These are phyloP conservation scores for Zootermopsis nevadensis DNA, from an alignment of 2,888 invertebrate species.

Conservation along the genomic window DNA sequence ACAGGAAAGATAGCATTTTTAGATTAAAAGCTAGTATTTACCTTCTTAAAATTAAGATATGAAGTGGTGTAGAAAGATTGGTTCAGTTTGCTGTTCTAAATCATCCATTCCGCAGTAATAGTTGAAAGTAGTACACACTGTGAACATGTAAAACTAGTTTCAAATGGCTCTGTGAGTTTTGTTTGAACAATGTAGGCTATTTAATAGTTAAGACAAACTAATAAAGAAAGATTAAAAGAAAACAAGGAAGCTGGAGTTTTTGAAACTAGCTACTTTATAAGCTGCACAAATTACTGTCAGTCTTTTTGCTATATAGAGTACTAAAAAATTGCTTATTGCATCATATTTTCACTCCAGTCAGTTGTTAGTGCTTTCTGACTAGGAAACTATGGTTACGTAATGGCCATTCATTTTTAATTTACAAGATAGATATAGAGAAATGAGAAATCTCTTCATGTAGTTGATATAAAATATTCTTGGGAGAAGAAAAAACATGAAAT, in stretches of 20 bases:
- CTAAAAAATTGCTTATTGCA: background rate
- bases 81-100: background rate
- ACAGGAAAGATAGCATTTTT: background rate
- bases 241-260: background rate
- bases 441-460: background rate
- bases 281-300: slow-evolving; percentile 1
- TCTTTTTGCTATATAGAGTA: background rate
- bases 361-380: background rate
- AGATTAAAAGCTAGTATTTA: background rate
- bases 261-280: background rate
- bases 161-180: background rate
- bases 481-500: background rate
- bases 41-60: background rate
- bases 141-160: background rate
- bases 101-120: background rate
- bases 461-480: background rate
- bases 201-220: background rate
- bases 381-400: background rate
- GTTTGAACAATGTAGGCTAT: background rate
- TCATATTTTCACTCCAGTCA: background rate
- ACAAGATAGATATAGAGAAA: background rate
- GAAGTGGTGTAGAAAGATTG: background rate
- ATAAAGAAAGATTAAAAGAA: background rate
- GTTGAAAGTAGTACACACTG: background rate
- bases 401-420: background rate